Evolutionary conservation across 1,140 invertebrate genomes (phyloP).

Genomic region (Pseudomyrmex flavicornis): DNA sequence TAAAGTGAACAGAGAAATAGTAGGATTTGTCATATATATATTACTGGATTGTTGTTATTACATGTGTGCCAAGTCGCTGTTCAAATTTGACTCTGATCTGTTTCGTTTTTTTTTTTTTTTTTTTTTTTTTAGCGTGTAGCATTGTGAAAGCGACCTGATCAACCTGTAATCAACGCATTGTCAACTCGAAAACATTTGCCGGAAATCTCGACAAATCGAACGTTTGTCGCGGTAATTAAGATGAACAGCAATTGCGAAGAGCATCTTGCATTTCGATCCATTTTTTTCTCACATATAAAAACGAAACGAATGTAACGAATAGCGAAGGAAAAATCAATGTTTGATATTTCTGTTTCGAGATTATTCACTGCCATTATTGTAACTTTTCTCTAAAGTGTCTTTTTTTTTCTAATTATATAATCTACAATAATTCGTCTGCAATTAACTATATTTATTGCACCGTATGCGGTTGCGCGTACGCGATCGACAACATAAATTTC

Average conservation of each 20-base stretch:
- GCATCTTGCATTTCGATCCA: no score
- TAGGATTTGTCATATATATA: slow-evolving; percentile 57
- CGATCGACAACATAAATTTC: neutral
- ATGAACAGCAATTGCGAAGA: no score
- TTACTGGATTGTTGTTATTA: slow-evolving; percentile 56
- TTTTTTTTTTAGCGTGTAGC: no score
- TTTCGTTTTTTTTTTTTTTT: slow-evolving; percentile 5
- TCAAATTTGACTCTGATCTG: slow-evolving; percentile 41
- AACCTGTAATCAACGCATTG: no score
- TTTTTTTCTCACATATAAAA: no score
- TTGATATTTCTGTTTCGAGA: slow-evolving; percentile 67
- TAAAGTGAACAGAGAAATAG: slow-evolving; percentile 58
- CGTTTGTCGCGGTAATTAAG: no score
- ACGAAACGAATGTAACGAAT: neutral
- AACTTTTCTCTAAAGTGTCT: slow-evolving; percentile 59
- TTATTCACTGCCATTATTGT: slow-evolving; percentile 80
- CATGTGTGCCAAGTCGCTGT: slow-evolving; percentile 69
- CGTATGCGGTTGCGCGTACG: slow-evolving; percentile 41
- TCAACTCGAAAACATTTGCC: no score
- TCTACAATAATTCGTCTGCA: slow-evolving; percentile 25
- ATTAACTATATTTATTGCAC: slow-evolving; percentile 72
- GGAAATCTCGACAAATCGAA: no score
- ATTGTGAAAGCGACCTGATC: no score
- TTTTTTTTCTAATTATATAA: slow-evolving; percentile 50
- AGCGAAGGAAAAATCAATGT: slow-evolving; percentile 16